Evolutionary conservation across 2,113 vertebrate genomes (phyloP).

Genomic region (Anolis carolinensis): DNA sequence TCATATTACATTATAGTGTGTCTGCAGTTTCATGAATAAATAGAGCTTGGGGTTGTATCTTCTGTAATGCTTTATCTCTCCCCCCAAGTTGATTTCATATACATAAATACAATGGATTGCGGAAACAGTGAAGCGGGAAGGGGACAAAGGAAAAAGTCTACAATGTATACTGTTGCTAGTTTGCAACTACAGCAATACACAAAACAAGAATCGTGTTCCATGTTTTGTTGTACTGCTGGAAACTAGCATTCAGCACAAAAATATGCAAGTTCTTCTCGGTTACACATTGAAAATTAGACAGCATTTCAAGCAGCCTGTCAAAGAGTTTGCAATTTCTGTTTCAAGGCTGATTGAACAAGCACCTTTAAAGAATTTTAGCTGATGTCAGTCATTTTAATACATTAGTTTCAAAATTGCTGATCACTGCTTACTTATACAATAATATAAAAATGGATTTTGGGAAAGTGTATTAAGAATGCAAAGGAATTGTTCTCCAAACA

Average conservation of each 20-base stretch:
- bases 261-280: not conserved
- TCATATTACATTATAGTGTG: not conserved
- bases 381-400: not conserved
- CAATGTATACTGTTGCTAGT: not conserved
- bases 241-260: constrained; percentile 7
- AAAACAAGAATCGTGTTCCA: constrained; percentile 19
- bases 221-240: not conserved
- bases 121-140: not conserved
- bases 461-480: not conserved
- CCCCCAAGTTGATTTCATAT: not conserved
- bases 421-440: not conserved
- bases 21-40: not conserved
- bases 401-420: constrained; percentile 7
- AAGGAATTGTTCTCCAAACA: not conserved
- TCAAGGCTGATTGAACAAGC: constrained; percentile 19
- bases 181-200: not conserved
- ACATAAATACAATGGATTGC: too few relatives aligned
- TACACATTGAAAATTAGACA: constrained; percentile 3
- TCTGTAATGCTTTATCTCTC: not conserved
- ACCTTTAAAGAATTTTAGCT: constrained; percentile 7
- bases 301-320: constrained; percentile 21
- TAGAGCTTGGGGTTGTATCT: not conserved
- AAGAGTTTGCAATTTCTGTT: not conserved
- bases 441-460: not conserved
- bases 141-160: not conserved